These are phyloP conservation scores for Rhabdophis nuchalis DNA, from an alignment of 2,797 vertebrate species.

Conservation along the genomic window DNA sequence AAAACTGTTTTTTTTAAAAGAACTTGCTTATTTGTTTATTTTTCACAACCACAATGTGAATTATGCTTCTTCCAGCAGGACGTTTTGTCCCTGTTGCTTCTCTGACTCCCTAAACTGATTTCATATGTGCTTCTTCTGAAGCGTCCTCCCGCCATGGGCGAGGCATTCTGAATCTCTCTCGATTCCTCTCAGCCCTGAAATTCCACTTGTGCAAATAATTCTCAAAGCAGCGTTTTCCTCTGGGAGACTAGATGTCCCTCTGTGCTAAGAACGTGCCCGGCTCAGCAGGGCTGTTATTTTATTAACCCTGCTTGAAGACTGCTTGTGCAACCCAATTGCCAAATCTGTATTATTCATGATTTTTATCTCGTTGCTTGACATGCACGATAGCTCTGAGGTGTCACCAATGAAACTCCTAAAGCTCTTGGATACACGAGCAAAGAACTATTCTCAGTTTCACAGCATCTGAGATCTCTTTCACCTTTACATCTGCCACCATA, in stretches of 20 bases:
- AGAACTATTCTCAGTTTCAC: background rate
- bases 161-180: background rate
- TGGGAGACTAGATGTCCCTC: background rate
- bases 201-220: background rate
- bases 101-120: background rate
- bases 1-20: too few species aligned
- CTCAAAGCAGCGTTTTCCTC: background rate
- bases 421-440: background rate
- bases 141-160: background rate
- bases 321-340: constrained; percentile 60
- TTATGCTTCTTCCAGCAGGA: background rate
- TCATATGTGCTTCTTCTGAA: accelerated
- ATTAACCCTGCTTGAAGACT: constrained; percentile 34
- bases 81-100: background rate
- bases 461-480: background rate
- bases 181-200: background rate
- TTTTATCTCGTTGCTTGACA: constrained; percentile 34
- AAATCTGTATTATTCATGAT: constrained; percentile 48
- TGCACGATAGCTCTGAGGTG: constrained; percentile 15
- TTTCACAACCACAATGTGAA: background rate
- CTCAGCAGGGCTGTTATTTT: constrained; percentile 45
- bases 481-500: background rate
- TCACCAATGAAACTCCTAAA: constrained; percentile 22
- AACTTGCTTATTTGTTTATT: too few species aligned
- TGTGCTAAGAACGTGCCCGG: background rate